Base-by-base conservation (phyloP, 2,113 vertebrate genomes). In the Sakesphorus luctuosus region DNA sequence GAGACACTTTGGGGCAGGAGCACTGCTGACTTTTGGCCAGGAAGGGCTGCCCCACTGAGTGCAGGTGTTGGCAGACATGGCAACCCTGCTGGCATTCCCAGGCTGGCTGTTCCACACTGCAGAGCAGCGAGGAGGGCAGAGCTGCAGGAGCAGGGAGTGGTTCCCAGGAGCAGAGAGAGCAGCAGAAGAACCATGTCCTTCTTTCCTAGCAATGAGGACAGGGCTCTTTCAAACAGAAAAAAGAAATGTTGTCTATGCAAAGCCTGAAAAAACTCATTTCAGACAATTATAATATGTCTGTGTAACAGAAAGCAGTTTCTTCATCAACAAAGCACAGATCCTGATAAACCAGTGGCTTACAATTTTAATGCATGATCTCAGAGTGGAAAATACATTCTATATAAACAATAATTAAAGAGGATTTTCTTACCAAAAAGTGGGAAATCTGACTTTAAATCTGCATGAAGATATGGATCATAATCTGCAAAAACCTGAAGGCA, bases 381-480 rank as follows among this genome's bases (percentile, higher is more conserved):
- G 62, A 91, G 43, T 71, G 12, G 76, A 95, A 94, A 94, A 73
- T 85, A 62, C 74, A 83, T 87, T 77, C 67, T 61, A 83, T 58
- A 80, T 65, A 87, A 92, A 76, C 23, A 59, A 91, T 80, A 96
- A 96, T 94, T 93, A 93, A 94, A 92, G 35, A 91, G 33, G 23
- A 61, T 79, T 96, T 95, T 93, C 81, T 76, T 66, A 72, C 19
- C 9, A 78, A 84, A 81, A 89, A 29, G 29, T 52, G 31, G 29
- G 58, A 90, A 96, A 87, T 87, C 40, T 91, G 62, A 63, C 36
- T 90, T 90, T 61, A 93, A 94, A 87, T 96, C 3, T 0, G 66
- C 56, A 28, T 76, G 73, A 92, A 87, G 80, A 87, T 90, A 90
- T 4, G 56, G 78, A 96, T 94, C 21, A 7, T 91, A 94, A 89